These are phyloP conservation scores for Parotocinclus haroldoi DNA, from an alignment of 2,797 vertebrate genomes.

Conservation along the genomic window DNA sequence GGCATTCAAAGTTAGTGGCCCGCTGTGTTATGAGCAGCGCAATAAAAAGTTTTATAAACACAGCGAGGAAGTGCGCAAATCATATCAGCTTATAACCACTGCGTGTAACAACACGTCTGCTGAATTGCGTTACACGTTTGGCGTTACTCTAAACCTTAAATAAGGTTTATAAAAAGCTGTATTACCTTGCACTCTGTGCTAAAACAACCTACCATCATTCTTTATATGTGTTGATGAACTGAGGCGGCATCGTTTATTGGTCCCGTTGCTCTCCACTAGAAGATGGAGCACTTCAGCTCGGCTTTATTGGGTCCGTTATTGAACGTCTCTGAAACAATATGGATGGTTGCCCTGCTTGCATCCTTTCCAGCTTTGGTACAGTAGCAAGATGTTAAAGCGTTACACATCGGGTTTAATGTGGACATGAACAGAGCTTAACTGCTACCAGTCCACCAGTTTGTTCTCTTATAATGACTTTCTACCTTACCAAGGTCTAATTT, in stretches of 20 bases:
- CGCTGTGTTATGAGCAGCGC: slow-evolving; percentile 10
- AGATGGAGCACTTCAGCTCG: slow-evolving; percentile 19
- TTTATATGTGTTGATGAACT: slow-evolving; percentile 26
- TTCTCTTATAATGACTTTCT: too few species aligned
- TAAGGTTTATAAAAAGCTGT: too few species aligned
- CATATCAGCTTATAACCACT: neutral
- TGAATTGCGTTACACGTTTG: neutral
- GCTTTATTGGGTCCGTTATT: slow-evolving; percentile 40
- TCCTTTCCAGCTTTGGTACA: too few species aligned
- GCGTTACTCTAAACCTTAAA: too few species aligned
- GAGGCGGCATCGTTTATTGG: slow-evolving; percentile 27
- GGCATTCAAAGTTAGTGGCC: slow-evolving; percentile 18
- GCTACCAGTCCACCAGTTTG: too few species aligned
- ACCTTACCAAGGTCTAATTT: too few species aligned
- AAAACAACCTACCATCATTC: slow-evolving; percentile 5
- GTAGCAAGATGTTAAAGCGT: too few species aligned
- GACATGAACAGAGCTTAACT: too few species aligned
- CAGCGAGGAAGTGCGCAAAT: slow-evolving; percentile 13
- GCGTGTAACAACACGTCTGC: neutral
- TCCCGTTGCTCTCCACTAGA: slow-evolving; percentile 25
- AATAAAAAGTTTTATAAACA: slow-evolving; percentile 10
- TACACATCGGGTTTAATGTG: too few species aligned
- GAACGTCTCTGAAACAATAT: slow-evolving; percentile 26
- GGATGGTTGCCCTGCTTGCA: neutral
- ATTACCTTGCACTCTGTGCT: neutral